These are phyloP conservation scores for Pinna nobilis DNA, from an alignment of 1,140 invertebrate species.

Conservation along the genomic window DNA sequence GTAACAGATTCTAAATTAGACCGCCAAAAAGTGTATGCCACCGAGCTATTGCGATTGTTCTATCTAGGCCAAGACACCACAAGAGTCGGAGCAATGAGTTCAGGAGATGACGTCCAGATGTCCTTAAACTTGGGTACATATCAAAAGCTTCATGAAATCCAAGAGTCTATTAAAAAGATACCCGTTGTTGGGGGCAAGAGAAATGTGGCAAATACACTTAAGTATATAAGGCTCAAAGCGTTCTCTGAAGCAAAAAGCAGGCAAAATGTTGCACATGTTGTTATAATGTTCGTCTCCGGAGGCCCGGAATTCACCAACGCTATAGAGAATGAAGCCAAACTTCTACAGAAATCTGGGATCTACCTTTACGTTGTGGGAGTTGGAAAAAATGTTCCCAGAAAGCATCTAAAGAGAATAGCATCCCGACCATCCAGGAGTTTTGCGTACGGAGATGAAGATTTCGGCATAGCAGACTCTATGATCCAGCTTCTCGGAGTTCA, in stretches of 20 bases:
- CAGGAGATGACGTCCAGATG: neutral
- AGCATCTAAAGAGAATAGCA: neutral
- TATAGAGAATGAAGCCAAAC: neutral
- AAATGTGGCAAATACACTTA: neutral
- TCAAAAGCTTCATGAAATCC: neutral
- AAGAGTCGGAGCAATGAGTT: neutral
- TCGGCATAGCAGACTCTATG: neutral
- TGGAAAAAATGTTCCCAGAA: neutral
- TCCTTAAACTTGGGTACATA: neutral
- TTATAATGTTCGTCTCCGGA: neutral
- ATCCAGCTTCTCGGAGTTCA: neutral
- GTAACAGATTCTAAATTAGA: neutral
- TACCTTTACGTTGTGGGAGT: neutral
- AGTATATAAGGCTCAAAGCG: neutral
- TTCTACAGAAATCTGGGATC: neutral
- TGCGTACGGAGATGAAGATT: neutral
- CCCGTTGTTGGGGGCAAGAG: neutral
- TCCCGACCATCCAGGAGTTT: neutral
- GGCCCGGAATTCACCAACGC: neutral
- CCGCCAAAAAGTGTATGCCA: neutral
- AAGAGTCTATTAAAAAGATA: too few relatives aligned
- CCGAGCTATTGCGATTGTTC: neutral
- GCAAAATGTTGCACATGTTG: neutral
- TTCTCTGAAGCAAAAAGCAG: neutral
- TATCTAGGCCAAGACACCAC: neutral